Percentiles rank a stretch among this genome's conserved stretches.
phyloP scores from a whole-genome alignment of 1,140 invertebrate genomes.

The Protaetia brevitarsis region DNA sequence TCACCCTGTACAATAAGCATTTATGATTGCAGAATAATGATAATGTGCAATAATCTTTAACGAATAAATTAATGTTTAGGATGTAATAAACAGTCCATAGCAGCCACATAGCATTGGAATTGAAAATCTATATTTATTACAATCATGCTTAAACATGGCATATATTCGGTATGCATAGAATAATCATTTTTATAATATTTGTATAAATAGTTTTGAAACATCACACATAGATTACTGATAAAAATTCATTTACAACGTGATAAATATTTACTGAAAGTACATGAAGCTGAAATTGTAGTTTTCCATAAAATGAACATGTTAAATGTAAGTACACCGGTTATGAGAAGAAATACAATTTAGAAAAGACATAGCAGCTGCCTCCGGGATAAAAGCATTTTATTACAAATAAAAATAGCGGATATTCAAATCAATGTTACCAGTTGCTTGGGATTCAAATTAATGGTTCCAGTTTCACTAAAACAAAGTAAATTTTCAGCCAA shows the following conservation, averaged over 20 bases:
- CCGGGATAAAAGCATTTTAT: neutral
- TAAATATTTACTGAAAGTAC: neutral
- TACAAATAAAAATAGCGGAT: neutral
- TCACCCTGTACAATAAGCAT: conserved; percentile 13
- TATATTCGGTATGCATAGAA: neutral
- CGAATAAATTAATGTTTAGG: neutral
- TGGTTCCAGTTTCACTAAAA: neutral
- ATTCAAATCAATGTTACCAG: neutral
- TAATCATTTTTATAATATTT: neutral
- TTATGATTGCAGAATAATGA: neutral
- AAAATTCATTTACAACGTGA: conserved; percentile 10
- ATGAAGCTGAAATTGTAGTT: neutral
- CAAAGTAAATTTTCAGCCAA: neutral
- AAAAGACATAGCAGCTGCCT: neutral
- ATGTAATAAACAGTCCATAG: neutral
- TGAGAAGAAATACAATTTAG: neutral
- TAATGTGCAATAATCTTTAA: neutral
- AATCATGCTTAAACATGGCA: conserved; percentile 13
- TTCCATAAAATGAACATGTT: neutral
- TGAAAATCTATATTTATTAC: neutral
- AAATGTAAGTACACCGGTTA: conserved; percentile 8
- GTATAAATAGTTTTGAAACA: neutral
- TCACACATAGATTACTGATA: neutral
- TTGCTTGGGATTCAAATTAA: neutral
- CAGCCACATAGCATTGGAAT: neutral